Conservation (phyloP, 2,888 invertebrate genomes). For the Achlya flavicornis region DNA sequence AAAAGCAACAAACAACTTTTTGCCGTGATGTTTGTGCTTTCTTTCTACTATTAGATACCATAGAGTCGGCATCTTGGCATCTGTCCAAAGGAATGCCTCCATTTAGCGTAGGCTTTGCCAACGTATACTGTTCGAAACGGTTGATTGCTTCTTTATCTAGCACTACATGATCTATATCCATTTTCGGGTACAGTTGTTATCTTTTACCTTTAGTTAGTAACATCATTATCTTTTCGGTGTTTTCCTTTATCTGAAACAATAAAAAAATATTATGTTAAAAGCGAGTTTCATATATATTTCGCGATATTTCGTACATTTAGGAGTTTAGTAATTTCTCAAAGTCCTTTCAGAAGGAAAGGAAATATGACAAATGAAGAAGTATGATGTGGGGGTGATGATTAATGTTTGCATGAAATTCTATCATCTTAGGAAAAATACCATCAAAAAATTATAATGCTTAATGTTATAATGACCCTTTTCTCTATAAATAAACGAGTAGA, state of each 20-base stretch:
- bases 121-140: slow-evolving; percentile 79
- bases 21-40: slow-evolving; percentile 76
- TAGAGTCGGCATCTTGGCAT: slow-evolving; percentile 81
- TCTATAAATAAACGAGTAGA: too few relatives aligned
- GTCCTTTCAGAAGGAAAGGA: slow-evolving; percentile 58
- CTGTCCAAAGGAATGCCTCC: slow-evolving; percentile 81
- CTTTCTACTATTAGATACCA: slow-evolving; percentile 79
- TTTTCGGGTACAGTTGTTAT: slow-evolving; percentile 60
- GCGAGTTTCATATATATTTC: slow-evolving; percentile 22
- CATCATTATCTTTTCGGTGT: slow-evolving; percentile 57
- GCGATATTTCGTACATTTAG: slow-evolving; percentile 45
- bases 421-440: slow-evolving; percentile 23
- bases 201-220: slow-evolving; percentile 55
- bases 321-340: slow-evolving; percentile 72
- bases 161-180: slow-evolving; percentile 80
- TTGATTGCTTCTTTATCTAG: slow-evolving; percentile 81
- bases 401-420: slow-evolving; percentile 51
- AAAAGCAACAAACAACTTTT: slow-evolving; percentile 82
- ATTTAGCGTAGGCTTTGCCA: slow-evolving; percentile 78
- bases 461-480: too few relatives aligned
- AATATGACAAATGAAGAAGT: slow-evolving; percentile 72
- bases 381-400: slow-evolving; percentile 63
- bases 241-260: slow-evolving; percentile 72
- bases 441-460: slow-evolving; percentile 1
- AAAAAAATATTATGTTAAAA: slow-evolving; percentile 38